These are phyloP conservation scores for Pammene fasciana DNA, from an alignment of 2,888 invertebrate species.

Conservation along the genomic window DNA sequence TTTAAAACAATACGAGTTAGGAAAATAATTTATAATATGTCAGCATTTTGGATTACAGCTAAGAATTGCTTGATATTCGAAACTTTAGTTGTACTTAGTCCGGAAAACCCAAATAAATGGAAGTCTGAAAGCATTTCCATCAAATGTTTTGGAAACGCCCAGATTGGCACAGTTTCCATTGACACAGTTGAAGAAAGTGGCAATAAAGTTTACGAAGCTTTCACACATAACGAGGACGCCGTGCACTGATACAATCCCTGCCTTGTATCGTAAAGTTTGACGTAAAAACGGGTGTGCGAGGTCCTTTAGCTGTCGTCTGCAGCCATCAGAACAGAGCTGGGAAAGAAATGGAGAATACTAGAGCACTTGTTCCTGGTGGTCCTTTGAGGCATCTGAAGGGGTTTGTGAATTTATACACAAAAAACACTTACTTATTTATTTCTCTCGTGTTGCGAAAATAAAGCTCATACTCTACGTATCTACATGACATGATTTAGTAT, in stretches of 20 bases:
- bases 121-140: background rate
- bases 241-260: slow-evolving; percentile 29
- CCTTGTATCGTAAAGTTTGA: slow-evolving; percentile 29
- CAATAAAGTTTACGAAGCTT: slow-evolving; percentile 31
- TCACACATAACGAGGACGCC: slow-evolving; percentile 29
- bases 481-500: too few relatives aligned
- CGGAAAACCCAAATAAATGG: background rate
- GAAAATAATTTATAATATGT: too few relatives aligned
- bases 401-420: too few relatives aligned
- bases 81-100: background rate
- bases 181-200: slow-evolving; percentile 17
- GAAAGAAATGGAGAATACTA: background rate
- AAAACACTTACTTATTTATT: too few relatives aligned
- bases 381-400: too few relatives aligned
- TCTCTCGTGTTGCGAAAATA: too few relatives aligned
- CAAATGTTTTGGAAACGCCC: background rate
- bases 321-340: slow-evolving; percentile 3
- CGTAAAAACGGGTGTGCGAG: slow-evolving; percentile 28
- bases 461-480: too few relatives aligned
- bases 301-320: slow-evolving; percentile 20
- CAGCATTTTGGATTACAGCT: too few relatives aligned
- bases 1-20: too few relatives aligned
- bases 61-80: too few relatives aligned
- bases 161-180: background rate
- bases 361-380: background rate